Evolutionary conservation across 2,888 invertebrate species (phyloP).

Genomic region (Hirtodrosophila trivittata): DNA sequence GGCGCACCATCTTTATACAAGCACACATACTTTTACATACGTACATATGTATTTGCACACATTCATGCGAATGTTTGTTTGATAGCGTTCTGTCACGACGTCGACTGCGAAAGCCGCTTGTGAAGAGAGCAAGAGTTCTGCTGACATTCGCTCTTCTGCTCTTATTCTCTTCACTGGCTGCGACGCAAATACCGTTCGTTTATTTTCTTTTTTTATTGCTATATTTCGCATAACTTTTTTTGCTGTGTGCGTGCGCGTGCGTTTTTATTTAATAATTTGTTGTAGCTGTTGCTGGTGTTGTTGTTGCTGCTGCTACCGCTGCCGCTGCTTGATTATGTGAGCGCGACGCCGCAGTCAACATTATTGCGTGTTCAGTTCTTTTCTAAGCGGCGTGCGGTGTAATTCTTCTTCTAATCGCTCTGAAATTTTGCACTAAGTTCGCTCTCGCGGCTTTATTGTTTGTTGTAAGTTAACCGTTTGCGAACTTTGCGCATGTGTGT

Average conservation of each 20-base stretch:
- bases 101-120: constrained; percentile 37
- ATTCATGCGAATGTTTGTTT: constrained; percentile 22
- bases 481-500: constrained; percentile 10
- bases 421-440: constrained; percentile 55
- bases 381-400: constrained; percentile 82
- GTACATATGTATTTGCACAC: neutral
- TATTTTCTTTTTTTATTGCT: constrained; percentile 42
- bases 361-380: constrained; percentile 81
- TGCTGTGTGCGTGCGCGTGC: constrained; percentile 54
- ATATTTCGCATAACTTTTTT: constrained; percentile 70
- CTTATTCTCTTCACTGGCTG: constrained; percentile 51
- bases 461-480: constrained; percentile 11
- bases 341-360: constrained; percentile 66
- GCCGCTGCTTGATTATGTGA: constrained; percentile 68
- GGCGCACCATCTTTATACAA: constrained; percentile 37
- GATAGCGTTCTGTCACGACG: constrained; percentile 23
- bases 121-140: constrained; percentile 26
- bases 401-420: constrained; percentile 78
- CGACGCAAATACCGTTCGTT: constrained; percentile 78
- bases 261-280: constrained; percentile 82
- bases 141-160: constrained; percentile 22
- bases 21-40: constrained; percentile 10
- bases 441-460: constrained; percentile 41
- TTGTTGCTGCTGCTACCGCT: constrained; percentile 14
- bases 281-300: constrained; percentile 54